Evolutionary conservation across 2,888 invertebrate species (phyloP), one percentile per base, ranked within the genome.

Genomic region (Ichneumoninae sp.): DNA sequence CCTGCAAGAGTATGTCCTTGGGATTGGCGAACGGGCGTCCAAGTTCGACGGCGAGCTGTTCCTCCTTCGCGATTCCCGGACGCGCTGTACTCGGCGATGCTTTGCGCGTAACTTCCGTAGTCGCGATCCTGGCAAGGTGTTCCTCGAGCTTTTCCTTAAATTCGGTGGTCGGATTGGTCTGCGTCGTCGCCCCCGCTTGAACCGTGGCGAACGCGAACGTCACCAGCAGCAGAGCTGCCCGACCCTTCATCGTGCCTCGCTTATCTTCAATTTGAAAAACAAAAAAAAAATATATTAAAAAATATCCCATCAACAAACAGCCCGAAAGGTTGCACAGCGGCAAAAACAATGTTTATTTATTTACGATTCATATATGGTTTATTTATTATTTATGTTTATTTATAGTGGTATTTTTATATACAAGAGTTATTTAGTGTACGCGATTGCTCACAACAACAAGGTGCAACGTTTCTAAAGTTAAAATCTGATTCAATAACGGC

Each of bases 1-100:
- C 92, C 70, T 91, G 88, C 13, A 92, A 75, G 33, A 93, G 88
- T 2, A 90, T 71, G 3, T 92, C 88, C 80, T 90, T 90, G 1
- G 91, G 88, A 84, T 89, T 88, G 19, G 88, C 30, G 44, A 90
- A 83, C 0, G 87, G 87, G 52, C 87, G 89, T 30, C 47, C 47
- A 33, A 87, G 83, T 10, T 81, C 85, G 30, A 74, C 65, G 22
- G 81, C 66, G 36, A 83, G 80, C 3, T 30, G 54, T 0, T 62
- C 62, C n/a, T 33, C 30, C 16, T 33, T 62, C 8, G 62, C 72
- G 62, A 71, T 33, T 19, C 26, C 76, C 54, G 26, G 66, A 8
- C 60, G 57, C 26, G 57, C 54, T 22, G 71, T 74, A 19, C 57
- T 74, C 57, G 26, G 33, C 13, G 50, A 54, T 0, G 50, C 3